Base-by-base conservation (phyloP, 2,797 vertebrate genomes). In the Anabas testudineus region DNA sequence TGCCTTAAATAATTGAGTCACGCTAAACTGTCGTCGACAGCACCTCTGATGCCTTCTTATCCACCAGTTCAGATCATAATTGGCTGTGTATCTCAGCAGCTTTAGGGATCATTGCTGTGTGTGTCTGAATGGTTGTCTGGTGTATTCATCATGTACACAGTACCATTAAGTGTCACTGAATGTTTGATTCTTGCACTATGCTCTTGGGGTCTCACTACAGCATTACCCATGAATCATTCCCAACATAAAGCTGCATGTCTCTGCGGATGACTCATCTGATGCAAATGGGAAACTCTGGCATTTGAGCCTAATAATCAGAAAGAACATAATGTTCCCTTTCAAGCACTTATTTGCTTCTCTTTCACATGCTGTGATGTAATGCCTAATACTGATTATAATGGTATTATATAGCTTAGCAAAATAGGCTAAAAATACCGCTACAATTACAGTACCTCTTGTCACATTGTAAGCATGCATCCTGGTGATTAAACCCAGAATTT, bases 291-390 rank as follows among this genome's bases (percentile, higher is more conserved):
- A 90, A 86, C 64, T 56, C 75, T 83, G 75, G 78, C 87, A 83
- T 91, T 90, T 84, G 64, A 86, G 82, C 39, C 65, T 84, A 82
- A 91, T 90, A 88, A 90, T 89, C 79, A 87, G 71, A 78, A 78
- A 83, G 88, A 87, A 91, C 90, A 88, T 88, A 83, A 88, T 89
- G 88, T 91, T 87, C 87, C 84, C 77, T 81, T 88, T 90, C 87
- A 90, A 84, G 78, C 81, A 78, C 67, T 80, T 80, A 84, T 89
- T 84, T 86, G 39, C 69, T 67, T 79, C 71, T 57, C 61, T 58
- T 80, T 78, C 71, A 76, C 77, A 84, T 77, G 76, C 75, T 77
- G 75, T 88, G 84, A 86, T 88, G 86, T 87, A 85, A 84, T 80
- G 76, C 61, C 55, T 82, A 76, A 80, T 71, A 45, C 69, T 86